Evolutionary conservation across 2,797 vertebrate genomes (phyloP).

Genomic region (Caiman crocodilus): DNA sequence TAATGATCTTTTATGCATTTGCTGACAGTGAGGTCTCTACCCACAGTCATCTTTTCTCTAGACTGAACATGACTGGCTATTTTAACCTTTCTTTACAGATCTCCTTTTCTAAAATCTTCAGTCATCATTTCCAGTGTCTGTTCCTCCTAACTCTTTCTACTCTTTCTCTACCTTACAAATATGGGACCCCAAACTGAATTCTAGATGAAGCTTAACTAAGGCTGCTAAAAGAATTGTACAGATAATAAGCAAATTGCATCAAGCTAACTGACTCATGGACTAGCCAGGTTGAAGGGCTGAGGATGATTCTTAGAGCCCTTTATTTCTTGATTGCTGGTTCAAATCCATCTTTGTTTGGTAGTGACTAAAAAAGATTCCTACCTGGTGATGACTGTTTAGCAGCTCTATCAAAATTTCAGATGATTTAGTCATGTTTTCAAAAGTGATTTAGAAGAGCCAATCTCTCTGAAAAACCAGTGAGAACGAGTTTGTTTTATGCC

Average conservation of each 20-base stretch:
- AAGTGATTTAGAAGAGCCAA: neutral
- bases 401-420: neutral
- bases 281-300: neutral
- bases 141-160: neutral
- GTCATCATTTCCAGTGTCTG: conserved; percentile 6
- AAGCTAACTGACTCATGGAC: neutral
- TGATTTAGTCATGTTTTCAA: neutral
- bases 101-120: conserved; percentile 13
- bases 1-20: conserved; percentile 47
- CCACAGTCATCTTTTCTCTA: conserved; percentile 39
- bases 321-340: neutral
- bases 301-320: neutral
- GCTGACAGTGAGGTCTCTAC: conserved; percentile 53
- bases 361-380: neutral
- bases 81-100: conserved; percentile 42
- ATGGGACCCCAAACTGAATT: conserved; percentile 10
- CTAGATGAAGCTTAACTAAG: conserved; percentile 9
- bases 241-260: rapidly evolving
- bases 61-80: conserved; percentile 13
- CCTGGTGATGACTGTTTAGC: neutral
- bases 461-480: neutral
- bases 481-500: neutral
- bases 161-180: conserved; percentile 14
- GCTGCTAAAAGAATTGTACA: neutral
- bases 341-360: neutral